Evolutionary conservation across 92 coral and sea anemone species (phyloP), one percentile per base, ranked within the genome.

Genomic region (Ricordea florida): DNA sequence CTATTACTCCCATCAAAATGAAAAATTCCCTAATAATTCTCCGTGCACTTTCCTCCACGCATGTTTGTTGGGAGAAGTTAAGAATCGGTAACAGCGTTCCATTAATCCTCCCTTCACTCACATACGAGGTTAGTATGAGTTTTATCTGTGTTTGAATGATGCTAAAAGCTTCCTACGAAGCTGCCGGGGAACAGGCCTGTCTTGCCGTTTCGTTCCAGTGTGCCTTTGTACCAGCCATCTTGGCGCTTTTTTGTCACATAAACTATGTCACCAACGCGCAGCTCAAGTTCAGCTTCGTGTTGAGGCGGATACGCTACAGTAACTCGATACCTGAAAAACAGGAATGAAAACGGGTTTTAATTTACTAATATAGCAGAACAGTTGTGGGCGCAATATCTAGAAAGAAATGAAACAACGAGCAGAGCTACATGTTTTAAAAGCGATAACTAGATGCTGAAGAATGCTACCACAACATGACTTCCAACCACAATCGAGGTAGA

Each of bases 171-270:
- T 41, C 80, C 89, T 24, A 93, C 93, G 59, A 94, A 94, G 47
- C 90, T 85, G 8, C 97, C 92, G 3, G 98, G 98, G 61, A 92
- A 92, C 47, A 94, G 82, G 8, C 98, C 98, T 2, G 97, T 90
- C 68, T 89, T 93, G 6, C 98, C 98, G 38, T 94, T 94, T 34
- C 98, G 91, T 66, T 94, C 98, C 33, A 94, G 79, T 10, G 98
- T 94, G 10, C 98, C 98, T 61, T 92, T 87, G 57, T 88, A 94
- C 98, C 98, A 94, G 55, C 98, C 98, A 56, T 94, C 92, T 53
- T 80, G 85, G 13, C 92, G 76, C 58, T 83, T 94, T 63, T 92
- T 94, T 49, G 92, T 92, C 2, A 94, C 98, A 40, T 78, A 91
- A 15, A 94, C 90, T 33, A 92, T 82, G 69, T 94, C 98, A 23